phyloP scores from a whole-genome alignment of 1,140 invertebrate genomes.

The Manduca sexta region DNA sequence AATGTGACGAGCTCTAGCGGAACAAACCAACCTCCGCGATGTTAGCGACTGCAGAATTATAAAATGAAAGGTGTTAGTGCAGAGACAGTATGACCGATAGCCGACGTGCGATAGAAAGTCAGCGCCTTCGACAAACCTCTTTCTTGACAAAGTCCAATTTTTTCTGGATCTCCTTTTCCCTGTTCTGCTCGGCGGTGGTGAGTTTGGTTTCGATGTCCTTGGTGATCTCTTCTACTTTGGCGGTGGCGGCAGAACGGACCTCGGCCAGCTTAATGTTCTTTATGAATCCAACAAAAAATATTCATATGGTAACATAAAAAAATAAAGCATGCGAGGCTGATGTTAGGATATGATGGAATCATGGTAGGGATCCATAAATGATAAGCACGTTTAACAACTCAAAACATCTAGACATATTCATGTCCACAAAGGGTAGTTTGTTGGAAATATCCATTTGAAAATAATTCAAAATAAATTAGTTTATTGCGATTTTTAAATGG shows the following conservation, averaged over 20 bases:
- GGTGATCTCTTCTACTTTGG: conserved; percentile 78
- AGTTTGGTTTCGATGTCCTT: conserved; percentile 84
- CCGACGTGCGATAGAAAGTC: background rate
- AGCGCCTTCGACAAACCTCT: conserved; percentile 73
- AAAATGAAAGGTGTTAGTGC: no score
- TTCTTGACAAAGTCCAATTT: conserved; percentile 86
- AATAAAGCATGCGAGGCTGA: conserved; percentile 10
- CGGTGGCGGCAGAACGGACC: conserved; percentile 78
- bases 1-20: no score
- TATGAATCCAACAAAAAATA: conserved; percentile 21
- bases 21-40: background rate
- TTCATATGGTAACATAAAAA: conserved; percentile 22
- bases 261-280: conserved; percentile 82
- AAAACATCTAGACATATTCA: no score
- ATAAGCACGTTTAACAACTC: no score
- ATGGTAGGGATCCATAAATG: no score
- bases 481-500: no score
- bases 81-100: no score
- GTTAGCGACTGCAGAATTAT: background rate
- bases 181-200: conserved; percentile 82
- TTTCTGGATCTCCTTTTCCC: conserved; percentile 85
- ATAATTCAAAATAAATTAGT: no score
- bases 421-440: no score
- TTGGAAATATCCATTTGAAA: no score
- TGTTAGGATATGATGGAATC: background rate